These are phyloP conservation scores for Prunella fulvescens DNA, from an alignment of 2,113 vertebrate genomes.

Conservation along the genomic window DNA sequence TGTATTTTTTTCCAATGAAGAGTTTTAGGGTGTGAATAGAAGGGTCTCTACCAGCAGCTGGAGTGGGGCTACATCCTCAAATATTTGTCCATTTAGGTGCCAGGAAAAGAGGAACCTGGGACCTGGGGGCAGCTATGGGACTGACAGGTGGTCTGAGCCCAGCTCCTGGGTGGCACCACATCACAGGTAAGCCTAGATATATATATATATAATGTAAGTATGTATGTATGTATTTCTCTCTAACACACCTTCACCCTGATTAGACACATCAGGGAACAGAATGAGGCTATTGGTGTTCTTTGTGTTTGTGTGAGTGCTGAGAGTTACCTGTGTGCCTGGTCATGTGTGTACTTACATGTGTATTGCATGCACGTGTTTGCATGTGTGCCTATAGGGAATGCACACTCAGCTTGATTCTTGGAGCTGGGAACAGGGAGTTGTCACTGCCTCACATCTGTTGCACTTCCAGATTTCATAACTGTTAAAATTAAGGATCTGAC, in stretches of 20 bases:
- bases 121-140: background rate
- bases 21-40: background rate
- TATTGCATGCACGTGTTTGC: background rate
- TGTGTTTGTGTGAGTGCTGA: background rate
- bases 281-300: background rate
- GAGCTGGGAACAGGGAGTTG: background rate
- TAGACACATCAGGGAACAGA: background rate
- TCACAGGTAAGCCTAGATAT: accelerated
- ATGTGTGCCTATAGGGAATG: background rate
- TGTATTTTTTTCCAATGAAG: background rate
- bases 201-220: too few species aligned
- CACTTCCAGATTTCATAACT: background rate
- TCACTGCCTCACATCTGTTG: background rate
- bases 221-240: background rate
- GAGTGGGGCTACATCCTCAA: background rate
- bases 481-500: background rate
- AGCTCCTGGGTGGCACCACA: background rate
- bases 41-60: background rate
- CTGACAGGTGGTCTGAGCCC: background rate
- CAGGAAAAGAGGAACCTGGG: background rate
- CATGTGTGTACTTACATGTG: background rate
- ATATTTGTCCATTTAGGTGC: background rate
- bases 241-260: background rate
- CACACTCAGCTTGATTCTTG: background rate
- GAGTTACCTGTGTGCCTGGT: background rate